Evolutionary conservation across 2,888 invertebrate genomes (phyloP), one percentile per base, ranked within the genome.

Genomic region (Dolichomitus sp.): DNA sequence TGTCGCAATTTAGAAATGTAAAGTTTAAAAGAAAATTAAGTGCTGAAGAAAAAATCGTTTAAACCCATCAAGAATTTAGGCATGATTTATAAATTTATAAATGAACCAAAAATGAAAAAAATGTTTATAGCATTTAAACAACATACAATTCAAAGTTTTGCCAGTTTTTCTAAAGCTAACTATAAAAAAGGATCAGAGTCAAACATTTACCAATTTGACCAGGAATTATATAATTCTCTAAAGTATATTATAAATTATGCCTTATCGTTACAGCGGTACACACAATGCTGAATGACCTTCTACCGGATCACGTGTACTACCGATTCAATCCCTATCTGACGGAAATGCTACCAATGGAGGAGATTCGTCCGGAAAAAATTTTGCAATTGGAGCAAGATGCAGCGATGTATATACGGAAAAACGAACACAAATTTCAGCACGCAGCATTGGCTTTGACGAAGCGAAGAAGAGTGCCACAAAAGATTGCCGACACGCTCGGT

Each of bases 251-350:
- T 48, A n/a, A 17, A 19, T 9, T 19, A 50, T 11, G 50, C 17
- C 1, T 14, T 1, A 27, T 57, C 70, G 42, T 92, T 92, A 23
- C 94, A 97, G 98, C 96, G 87, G 97, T 98, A 5, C 97, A 98
- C 91, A 95, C 95, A 66, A 95, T 97, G 88, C 91, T 98, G 85
- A 96, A 96, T 90, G 98, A 98, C 93, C 94, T 97, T 69, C 94
- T 98, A 0, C 97, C 97, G 0, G 95, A 95, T 0, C 95, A 96
- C 52, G 95, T 95, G 45, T 98, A 98, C 94, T 98, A 95, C 93
- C 95, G 98, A 5, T 97, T 98, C 93, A 99, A 98, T 94, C 98
- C 98, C 0, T 98, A 98, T 88, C 94, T 98, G 77, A 96, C 97
- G 77, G 96, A 97, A 91, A 96, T 97, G 92, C 95, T 97, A 76